These are phyloP conservation scores for Malurus splendens DNA, from an alignment of 2,797 vertebrate species.

Conservation along the genomic window DNA sequence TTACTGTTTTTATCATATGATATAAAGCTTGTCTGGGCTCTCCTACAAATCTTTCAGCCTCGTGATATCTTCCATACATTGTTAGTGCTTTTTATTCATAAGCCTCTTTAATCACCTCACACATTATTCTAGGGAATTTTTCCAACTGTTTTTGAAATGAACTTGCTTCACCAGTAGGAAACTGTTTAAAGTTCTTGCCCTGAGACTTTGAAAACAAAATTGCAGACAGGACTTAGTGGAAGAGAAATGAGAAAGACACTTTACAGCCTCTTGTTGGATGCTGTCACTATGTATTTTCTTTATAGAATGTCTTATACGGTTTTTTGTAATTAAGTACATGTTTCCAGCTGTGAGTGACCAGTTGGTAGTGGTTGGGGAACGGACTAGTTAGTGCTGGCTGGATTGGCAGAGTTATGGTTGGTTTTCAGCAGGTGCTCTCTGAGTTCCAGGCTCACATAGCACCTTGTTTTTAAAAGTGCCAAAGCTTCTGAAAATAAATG, in stretches of 20 bases:
- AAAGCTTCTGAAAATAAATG: not conserved
- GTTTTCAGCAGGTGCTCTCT: not conserved
- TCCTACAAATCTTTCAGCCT: conserved; percentile 1
- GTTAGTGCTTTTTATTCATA: not conserved
- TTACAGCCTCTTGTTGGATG: not conserved
- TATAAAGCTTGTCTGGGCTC: not conserved
- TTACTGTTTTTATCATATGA: conserved; percentile 7
- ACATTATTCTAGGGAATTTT: not conserved
- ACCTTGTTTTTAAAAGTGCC: not conserved
- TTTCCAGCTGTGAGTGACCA: not conserved
- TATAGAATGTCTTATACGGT: accelerated
- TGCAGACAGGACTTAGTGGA: not conserved
- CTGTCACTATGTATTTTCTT: not conserved
- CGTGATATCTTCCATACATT: not conserved
- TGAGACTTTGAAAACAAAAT: not conserved
- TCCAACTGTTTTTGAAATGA: not conserved
- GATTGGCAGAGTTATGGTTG: not conserved
- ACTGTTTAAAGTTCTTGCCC: not conserved
- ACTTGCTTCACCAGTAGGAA: not conserved
- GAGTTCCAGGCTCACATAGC: not conserved
- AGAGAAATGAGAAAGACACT: not conserved
- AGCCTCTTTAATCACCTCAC: conserved; percentile 6
- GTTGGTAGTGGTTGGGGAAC: not conserved
- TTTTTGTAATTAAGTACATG: not conserved
- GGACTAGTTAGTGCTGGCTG: not conserved